Base-by-base conservation (phyloP, 1,140 invertebrate genomes). In the Adoxophyes honmai region DNA sequence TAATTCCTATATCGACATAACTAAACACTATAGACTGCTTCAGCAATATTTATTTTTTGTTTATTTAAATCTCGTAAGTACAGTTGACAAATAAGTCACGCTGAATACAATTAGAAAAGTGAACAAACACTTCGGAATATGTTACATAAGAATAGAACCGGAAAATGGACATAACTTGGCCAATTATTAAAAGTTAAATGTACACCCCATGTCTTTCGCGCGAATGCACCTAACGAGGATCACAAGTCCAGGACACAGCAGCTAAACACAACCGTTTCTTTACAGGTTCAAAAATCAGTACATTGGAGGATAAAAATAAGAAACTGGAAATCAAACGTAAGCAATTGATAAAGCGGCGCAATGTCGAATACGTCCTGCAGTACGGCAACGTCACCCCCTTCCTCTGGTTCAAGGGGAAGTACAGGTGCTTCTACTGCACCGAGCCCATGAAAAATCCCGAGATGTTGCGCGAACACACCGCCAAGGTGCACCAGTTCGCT, bases 381-480 rank as follows among this genome's bases (percentile, higher is more conserved):
- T 86, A 88, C 52, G 75, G 80, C 14, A 86, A 85, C 48, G 85
- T 78, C 0, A 86, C 81, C 0, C 85, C 85, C 0, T 88, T 88
- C 38, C 66, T 81, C 65, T 88, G 82, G 80, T 78, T 86, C 56
- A 86, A 86, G 53, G 77, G 78, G 0, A 73, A 67, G 39, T 88
- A 84, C 28, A 71, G 76, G 55, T 88, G 85, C 55, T 88, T 86
- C 55, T 86, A 81, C 54, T 88, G 85, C 57, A 57, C 64, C 0
- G 83, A 86, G 57, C 74, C 77, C 0, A 80, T 83, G 60, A 86
- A 81, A 64, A 78, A 88, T 21, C 81, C 78, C 0, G 66, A 59
- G 0, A 4, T 70, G 0, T 55, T 88, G 0, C 61, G 81, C 4
- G 73, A 81, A 9, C 85, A 88, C 37, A 83, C 81, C 0, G 57